Evolutionary conservation across 2,113 vertebrate genomes (phyloP).

Genomic region (Microcebus tavaratra): DNA sequence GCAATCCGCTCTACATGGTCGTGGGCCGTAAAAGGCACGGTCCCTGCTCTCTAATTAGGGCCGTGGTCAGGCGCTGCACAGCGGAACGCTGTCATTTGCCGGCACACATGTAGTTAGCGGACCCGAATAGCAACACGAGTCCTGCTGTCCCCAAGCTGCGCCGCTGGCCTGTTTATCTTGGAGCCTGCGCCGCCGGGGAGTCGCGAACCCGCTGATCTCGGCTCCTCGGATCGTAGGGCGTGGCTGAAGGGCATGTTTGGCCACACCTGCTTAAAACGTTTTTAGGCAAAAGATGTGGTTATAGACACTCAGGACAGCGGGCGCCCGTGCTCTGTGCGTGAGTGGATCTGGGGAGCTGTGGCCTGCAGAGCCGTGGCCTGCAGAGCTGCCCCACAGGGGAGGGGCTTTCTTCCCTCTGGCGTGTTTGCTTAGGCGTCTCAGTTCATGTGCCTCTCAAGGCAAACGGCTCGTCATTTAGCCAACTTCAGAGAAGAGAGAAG

Average conservation of each 20-base stretch:
- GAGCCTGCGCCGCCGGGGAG: rapidly evolving
- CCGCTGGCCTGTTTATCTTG: too few relatives aligned
- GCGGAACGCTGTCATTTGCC: rapidly evolving
- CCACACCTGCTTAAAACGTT: not conserved
- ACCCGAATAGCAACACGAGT: rapidly evolving
- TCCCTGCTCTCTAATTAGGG: not conserved
- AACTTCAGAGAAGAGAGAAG: not conserved
- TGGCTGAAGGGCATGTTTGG: too few relatives aligned
- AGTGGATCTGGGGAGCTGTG: not conserved
- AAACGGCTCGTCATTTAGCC: not conserved
- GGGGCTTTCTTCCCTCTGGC: not conserved
- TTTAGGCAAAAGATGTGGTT: not conserved
- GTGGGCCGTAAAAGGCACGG: not conserved
- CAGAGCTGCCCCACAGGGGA: not conserved
- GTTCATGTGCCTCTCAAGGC: not conserved
- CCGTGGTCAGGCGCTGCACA: too few relatives aligned
- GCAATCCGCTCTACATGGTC: not conserved
- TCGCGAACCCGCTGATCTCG: rapidly evolving
- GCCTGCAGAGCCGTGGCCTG: not conserved
- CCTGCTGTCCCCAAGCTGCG: rapidly evolving
- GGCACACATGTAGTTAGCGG: not conserved
- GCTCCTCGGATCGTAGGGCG: rapidly evolving
- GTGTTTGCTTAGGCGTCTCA: not conserved
- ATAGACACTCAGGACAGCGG: rapidly evolving
- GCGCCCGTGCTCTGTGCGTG: not conserved